Conservation (phyloP, 2,797 vertebrate genomes). For the Bovichtus variegatus region DNA sequence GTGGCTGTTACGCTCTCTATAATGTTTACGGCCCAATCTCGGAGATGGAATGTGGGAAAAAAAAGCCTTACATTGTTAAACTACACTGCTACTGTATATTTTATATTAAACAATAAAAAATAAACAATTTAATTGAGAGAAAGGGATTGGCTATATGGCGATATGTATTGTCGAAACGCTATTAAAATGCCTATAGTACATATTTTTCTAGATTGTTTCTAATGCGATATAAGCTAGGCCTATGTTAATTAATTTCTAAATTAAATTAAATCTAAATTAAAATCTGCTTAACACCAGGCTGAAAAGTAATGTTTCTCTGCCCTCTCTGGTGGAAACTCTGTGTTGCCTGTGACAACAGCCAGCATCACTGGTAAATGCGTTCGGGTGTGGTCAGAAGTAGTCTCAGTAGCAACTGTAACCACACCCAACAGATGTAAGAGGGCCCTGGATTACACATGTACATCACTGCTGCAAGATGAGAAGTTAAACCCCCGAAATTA, state of each 20-base stretch:
- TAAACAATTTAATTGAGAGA: neutral
- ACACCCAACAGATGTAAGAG: neutral
- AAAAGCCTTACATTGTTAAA: neutral
- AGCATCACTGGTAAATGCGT: neutral
- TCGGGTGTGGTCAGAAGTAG: neutral
- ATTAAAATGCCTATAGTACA: no score
- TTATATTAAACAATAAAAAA: neutral
- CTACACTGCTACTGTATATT: neutral
- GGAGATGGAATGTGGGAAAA: neutral
- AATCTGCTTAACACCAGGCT: neutral
- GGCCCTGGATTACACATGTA: neutral
- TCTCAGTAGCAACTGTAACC: neutral
- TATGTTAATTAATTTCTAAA: no score
- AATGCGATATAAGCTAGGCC: no score
- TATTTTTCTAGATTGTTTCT: no score
- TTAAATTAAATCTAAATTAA: no score
- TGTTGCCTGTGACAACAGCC: neutral
- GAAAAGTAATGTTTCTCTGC: slow-evolving; percentile 1
- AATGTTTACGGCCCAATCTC: neutral
- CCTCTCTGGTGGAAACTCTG: slow-evolving; percentile 1
- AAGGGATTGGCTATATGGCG: no score
- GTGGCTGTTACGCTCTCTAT: neutral
- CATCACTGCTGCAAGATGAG: neutral
- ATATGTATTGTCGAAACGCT: no score
- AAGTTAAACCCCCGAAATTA: neutral